Evolutionary conservation across 2,888 invertebrate genomes (phyloP), one percentile per base, ranked within the genome.

Genomic region (Pemphredon lugubris): DNA sequence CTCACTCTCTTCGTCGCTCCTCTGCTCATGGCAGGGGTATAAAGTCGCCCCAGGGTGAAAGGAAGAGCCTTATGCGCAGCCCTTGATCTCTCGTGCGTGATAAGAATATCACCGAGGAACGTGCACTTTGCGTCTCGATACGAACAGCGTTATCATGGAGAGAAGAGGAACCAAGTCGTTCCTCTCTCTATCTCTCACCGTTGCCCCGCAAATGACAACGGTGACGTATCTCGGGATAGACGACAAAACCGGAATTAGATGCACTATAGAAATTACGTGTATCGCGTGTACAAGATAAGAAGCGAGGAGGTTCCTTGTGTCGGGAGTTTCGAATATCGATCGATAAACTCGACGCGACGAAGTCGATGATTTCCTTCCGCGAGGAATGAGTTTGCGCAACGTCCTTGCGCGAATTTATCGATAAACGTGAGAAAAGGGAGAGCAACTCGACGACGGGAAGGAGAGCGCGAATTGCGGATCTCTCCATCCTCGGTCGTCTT

Each of bases 61-160:
- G 7, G 47, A 44, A 18, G 50, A 40, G 37, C 26, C 37, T 32
- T 23, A 26, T 26, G 37, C 3, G 21, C 47, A 77, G 66, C 67
- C 71, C 71, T 77, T 77, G 78, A 77, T 77, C 78, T 40, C 20
- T 77, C 77, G 53, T 64, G 67, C 77, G 61, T 74, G 78, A 77
- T 65, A 71, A 71, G 59, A 54, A 66, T 64, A 20, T 44, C 45
- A 32, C 7, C 39, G 42, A 39, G 30, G 37, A 7, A 34, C 26
- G 39, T 40, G 58, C 60, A 64, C 60, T 60, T 48, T 32, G 47
- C 73, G 30, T 69, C 34, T 5, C 51, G 42, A 53, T 20, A 21
- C 37, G 20, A 16, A 23, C 18, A 54, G 32, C 30, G 23, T 37
- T 34, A 54, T 54, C 50, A 34, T 37, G 16, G 34, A 13, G 20